Percentiles rank a stretch among this genome's conserved stretches.
phyloP scores from a whole-genome alignment of 2,888 invertebrate genomes.

The Strigamia maritima region DNA sequence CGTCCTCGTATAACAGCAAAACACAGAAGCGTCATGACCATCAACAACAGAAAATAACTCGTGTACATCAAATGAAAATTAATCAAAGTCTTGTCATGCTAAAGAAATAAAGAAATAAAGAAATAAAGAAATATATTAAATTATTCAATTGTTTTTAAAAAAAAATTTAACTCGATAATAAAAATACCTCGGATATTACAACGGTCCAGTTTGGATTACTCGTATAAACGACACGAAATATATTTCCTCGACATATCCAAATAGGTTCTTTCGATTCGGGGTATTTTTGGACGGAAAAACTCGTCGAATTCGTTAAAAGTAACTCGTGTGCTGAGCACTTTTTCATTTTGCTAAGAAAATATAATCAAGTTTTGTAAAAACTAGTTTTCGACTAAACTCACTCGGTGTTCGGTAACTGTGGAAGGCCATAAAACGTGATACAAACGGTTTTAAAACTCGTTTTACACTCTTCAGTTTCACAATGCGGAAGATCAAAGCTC shows the following conservation, averaged over 20 bases:
- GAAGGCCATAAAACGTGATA: slow-evolving; percentile 38
- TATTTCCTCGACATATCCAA: slow-evolving; percentile 45
- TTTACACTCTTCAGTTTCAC: background rate
- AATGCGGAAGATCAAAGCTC: background rate
- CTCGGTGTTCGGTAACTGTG: slow-evolving; percentile 29
- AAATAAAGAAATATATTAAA: background rate
- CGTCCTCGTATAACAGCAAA: slow-evolving; percentile 51
- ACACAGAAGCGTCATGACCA: slow-evolving; percentile 52
- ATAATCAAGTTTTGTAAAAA: background rate
- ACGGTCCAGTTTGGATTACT: slow-evolving; percentile 50
- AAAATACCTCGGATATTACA: slow-evolving; percentile 50
- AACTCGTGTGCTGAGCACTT: slow-evolving; percentile 21
- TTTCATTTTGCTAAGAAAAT: slow-evolving; percentile 38
- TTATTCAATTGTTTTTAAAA: background rate
- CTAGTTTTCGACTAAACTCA: background rate
- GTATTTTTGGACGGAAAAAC: background rate
- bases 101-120: slow-evolving; percentile 42
- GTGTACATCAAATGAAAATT: slow-evolving; percentile 54
- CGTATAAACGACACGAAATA: slow-evolving; percentile 47
- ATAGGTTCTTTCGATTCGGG: background rate
- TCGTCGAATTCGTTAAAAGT: background rate
- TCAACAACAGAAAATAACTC: slow-evolving; percentile 53
- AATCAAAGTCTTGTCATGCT: slow-evolving; percentile 52
- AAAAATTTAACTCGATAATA: background rate
- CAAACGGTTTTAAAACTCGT: slow-evolving; percentile 35